Conservation (phyloP, 2,797 vertebrate species). For the Telmatherina bonti region DNA sequence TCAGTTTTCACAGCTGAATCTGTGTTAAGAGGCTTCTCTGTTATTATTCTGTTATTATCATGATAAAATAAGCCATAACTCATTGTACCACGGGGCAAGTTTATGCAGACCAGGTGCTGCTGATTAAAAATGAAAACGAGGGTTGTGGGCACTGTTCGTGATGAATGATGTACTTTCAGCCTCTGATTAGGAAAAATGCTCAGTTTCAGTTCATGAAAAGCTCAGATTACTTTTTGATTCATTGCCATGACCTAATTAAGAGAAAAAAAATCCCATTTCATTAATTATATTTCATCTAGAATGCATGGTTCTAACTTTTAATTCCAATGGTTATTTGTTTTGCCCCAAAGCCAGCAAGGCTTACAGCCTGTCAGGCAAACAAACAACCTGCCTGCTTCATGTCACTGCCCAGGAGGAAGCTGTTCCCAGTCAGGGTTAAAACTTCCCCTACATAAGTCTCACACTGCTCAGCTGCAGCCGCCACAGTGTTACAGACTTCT, state of each 20-base stretch:
- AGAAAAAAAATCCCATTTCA: neutral
- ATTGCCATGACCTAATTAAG: slow-evolving; percentile 32
- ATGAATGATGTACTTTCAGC: slow-evolving; percentile 35
- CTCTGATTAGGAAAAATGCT: slow-evolving; percentile 35
- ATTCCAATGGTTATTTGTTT: slow-evolving; percentile 13
- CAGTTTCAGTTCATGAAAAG: slow-evolving; percentile 19
- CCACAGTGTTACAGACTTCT: too few species aligned
- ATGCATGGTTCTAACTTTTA: slow-evolving; percentile 13
- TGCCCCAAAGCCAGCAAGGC: slow-evolving; percentile 1
- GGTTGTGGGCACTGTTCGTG: neutral
- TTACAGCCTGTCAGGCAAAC: neutral
- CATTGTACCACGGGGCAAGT: slow-evolving; percentile 4
- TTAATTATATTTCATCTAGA: slow-evolving; percentile 19
- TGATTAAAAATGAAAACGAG: slow-evolving; percentile 15
- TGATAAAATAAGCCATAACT: neutral
- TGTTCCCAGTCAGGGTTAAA: neutral
- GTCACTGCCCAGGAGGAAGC: neutral
- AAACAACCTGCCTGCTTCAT: neutral
- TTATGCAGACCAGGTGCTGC: slow-evolving; percentile 1
- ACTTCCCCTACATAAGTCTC: neutral
- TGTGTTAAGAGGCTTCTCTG: too few species aligned
- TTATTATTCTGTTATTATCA: neutral
- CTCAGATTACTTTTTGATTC: slow-evolving; percentile 42
- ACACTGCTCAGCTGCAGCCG: too few species aligned
- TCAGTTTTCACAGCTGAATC: too few species aligned